A percentile compares a stretch with the other conserved stretches of the same genome.
phyloP scores from a whole-genome alignment of 2,888 invertebrate genomes.

The Octonoba sinensis region DNA sequence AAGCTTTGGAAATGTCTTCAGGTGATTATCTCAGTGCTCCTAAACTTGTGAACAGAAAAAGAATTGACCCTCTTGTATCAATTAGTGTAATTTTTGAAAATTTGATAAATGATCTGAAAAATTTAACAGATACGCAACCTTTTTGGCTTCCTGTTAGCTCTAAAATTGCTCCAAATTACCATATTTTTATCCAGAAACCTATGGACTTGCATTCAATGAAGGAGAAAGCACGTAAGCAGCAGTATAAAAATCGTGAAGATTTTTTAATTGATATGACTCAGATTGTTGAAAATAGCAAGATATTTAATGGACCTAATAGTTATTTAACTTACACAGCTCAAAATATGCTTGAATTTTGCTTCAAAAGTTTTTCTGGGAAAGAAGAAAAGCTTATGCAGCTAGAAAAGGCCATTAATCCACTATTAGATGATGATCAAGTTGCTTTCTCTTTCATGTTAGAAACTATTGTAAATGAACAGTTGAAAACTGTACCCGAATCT shows the following conservation, averaged over 20 bases:
- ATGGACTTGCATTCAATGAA: conserved; percentile 98
- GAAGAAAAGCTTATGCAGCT: conserved; percentile 94
- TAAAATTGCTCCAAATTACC: conserved; percentile 95
- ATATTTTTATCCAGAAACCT: conserved; percentile 89
- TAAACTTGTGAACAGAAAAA: conserved; percentile 87
- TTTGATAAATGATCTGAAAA: conserved; percentile 91
- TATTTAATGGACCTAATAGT: conserved; percentile 91
- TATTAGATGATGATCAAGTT: conserved; percentile 95
- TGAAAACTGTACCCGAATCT: conserved; percentile 89
- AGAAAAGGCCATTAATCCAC: conserved; percentile 98
- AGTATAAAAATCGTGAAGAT: conserved; percentile 93
- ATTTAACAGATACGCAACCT: conserved; percentile 88
- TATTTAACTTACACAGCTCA: conserved; percentile 88
- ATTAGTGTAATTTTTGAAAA: conserved; percentile 90
- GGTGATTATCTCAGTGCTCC: conserved; percentile 91
- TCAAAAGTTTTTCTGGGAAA: conserved; percentile 88
- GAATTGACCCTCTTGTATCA: conserved; percentile 93
- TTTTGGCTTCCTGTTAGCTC: conserved; percentile 95
- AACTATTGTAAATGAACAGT: conserved; percentile 85
- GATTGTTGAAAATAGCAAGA: conserved; percentile 92
- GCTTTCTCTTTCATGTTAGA: conserved; percentile 93
- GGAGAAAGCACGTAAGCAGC: conserved; percentile 88
- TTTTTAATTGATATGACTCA: conserved; percentile 95
- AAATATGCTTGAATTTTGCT: conserved; percentile 88
- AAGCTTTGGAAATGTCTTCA: conserved; percentile 79